Evolutionary conservation across 1,140 invertebrate genomes (phyloP).

Genomic region (Apis laboriosa): DNA sequence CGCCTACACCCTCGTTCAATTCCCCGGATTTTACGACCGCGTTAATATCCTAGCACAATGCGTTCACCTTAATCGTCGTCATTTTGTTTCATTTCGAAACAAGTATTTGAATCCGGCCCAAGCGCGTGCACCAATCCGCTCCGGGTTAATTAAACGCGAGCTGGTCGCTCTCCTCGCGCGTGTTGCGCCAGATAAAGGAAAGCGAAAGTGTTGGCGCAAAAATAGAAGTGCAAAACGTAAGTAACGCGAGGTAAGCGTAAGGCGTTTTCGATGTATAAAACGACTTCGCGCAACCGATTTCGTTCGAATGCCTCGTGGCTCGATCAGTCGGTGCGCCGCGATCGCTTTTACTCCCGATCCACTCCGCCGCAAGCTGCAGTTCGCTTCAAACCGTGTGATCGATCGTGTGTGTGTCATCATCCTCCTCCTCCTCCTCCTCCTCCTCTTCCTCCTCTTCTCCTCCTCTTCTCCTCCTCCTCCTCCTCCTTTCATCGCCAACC

Average conservation of each 20-base stretch:
- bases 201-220: conserved; percentile 48
- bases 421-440: background rate
- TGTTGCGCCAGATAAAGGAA: conserved; percentile 41
- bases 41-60: too few species aligned
- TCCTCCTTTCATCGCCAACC: too few species aligned
- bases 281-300: conserved; percentile 40
- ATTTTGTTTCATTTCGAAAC: too few species aligned
- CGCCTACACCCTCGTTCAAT: too few species aligned
- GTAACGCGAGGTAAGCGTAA: background rate
- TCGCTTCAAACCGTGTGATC: background rate
- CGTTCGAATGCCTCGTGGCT: conserved; percentile 44
- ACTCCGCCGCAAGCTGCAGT: background rate
- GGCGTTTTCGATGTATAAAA: conserved; percentile 48
- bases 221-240: conserved; percentile 55
- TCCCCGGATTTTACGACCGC: too few species aligned
- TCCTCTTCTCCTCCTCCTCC: too few species aligned
- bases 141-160: conserved; percentile 36
- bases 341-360: conserved; percentile 45
- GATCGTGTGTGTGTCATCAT: background rate
- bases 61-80: too few species aligned
- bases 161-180: background rate
- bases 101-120: background rate
- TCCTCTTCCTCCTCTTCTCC: too few species aligned
- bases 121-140: too few species aligned
- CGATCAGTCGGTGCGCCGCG: conserved; percentile 18